These are phyloP conservation scores for Drosophila takahashii DNA, from an alignment of 1,140 invertebrate genomes.

Conservation along the genomic window DNA sequence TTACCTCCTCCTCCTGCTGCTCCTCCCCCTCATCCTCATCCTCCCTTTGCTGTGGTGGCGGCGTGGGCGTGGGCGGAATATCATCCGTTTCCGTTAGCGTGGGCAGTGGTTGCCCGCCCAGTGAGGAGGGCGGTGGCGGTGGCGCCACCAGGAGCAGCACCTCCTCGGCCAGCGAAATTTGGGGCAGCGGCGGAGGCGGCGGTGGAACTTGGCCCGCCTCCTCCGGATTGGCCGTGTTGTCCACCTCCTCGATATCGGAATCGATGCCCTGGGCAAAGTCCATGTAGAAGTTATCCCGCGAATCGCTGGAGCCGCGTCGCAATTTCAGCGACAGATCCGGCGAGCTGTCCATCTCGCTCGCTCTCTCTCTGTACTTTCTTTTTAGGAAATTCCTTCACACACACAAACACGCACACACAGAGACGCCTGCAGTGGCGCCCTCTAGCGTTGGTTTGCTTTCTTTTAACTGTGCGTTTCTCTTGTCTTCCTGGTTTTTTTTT, in stretches of 20 bases:
- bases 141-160: constrained; percentile 65
- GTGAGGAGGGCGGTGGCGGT: constrained; percentile 58
- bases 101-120: constrained; percentile 64
- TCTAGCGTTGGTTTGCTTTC: not conserved
- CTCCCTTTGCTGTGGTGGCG: constrained; percentile 64
- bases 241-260: constrained; percentile 94
- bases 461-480: not conserved
- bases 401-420: not conserved
- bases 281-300: constrained; percentile 94
- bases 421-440: constrained; percentile 5
- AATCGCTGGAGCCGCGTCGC: constrained; percentile 92
- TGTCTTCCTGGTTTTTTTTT: not conserved
- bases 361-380: not conserved
- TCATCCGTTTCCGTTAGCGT: constrained; percentile 79
- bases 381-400: constrained; percentile 14
- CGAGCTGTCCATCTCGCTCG: constrained; percentile 88
- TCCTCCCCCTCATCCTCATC: not conserved
- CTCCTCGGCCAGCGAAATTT: constrained; percentile 56
- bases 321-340: constrained; percentile 92
- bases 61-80: constrained; percentile 79
- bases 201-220: constrained; percentile 19
- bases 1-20: not conserved
- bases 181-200: constrained; percentile 59
- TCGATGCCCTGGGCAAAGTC: constrained; percentile 94
- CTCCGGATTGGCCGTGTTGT: constrained; percentile 85